These are phyloP conservation scores for Microcaecilia unicolor DNA, from an alignment of 2,797 vertebrate species.

Conservation along the genomic window DNA sequence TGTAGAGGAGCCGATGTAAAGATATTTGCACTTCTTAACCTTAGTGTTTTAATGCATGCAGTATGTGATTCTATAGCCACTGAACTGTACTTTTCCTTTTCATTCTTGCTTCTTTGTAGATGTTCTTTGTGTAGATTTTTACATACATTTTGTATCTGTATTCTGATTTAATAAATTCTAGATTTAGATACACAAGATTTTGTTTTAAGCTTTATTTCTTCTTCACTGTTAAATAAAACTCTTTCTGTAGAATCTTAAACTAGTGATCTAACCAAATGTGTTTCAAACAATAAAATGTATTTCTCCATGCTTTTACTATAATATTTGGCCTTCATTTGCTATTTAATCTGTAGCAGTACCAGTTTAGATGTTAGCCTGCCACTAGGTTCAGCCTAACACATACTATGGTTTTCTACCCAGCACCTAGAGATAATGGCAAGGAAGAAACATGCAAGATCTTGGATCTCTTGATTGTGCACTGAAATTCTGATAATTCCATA, in stretches of 20 bases:
- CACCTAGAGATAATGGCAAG: too few species aligned
- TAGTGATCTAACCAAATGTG: too few species aligned
- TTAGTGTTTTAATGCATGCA: slow-evolving; percentile 35
- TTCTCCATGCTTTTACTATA: not conserved
- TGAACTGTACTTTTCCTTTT: slow-evolving; percentile 34
- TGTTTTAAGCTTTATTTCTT: slow-evolving; percentile 40
- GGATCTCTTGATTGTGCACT: too few species aligned
- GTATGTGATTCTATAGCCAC: slow-evolving; percentile 25
- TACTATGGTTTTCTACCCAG: not conserved
- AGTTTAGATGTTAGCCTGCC: not conserved
- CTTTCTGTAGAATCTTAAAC: too few species aligned
- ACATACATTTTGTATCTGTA: slow-evolving; percentile 44
- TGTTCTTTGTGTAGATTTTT: slow-evolving; percentile 30
- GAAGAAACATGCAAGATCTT: too few species aligned
- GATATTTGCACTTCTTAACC: slow-evolving; percentile 39
- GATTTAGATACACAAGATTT: slow-evolving; percentile 25
- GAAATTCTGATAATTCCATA: too few species aligned
- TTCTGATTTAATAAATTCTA: slow-evolving; percentile 58
- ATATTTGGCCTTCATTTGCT: not conserved
- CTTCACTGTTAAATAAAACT: too few species aligned
- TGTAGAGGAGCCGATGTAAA: slow-evolving; percentile 30
- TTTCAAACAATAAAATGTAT: too few species aligned
- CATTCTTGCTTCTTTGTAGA: slow-evolving; percentile 40
- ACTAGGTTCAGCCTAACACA: too few species aligned
- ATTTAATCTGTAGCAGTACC: not conserved